Conservation (phyloP, 1,140 invertebrate species). For the Lepidotrigona ventralis region DNA sequence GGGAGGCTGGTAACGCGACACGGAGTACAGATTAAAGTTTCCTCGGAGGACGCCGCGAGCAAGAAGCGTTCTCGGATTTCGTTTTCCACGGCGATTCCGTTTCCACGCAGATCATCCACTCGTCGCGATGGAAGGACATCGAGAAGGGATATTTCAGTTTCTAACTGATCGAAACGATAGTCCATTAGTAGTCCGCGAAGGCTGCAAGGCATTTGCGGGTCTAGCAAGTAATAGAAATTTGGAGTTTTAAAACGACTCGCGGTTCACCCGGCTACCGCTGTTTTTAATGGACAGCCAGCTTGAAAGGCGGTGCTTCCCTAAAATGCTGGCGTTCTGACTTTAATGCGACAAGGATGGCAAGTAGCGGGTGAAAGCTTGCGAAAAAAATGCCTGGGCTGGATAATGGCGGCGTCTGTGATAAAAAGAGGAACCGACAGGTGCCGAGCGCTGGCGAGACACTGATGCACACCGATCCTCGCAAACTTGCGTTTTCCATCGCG, state of each 20-base stretch:
- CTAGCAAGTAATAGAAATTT: constrained; percentile 43
- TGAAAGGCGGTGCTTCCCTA: constrained; percentile 57
- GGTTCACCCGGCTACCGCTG: constrained; percentile 33
- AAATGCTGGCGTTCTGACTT: constrained; percentile 56
- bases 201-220: not conserved
- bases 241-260: constrained; percentile 39
- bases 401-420: constrained; percentile 52
- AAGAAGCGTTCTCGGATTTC: constrained; percentile 36
- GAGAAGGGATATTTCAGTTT: not conserved
- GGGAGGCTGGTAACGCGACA: not conserved
- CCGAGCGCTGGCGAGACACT: constrained; percentile 40
- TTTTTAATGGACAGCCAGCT: constrained; percentile 57
- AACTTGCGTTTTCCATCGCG: constrained; percentile 10
- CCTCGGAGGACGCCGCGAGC: not conserved
- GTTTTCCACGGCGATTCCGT: not conserved
- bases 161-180: not conserved
- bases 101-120: not conserved
- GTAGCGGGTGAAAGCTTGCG: constrained; percentile 33
- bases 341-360: constrained; percentile 16
- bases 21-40: constrained; percentile 34
- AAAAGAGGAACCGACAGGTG: constrained; percentile 42
- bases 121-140: not conserved
- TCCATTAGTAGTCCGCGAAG: constrained; percentile 13
- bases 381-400: constrained; percentile 55
- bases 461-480: constrained; percentile 24